A percentile compares a stretch with the other conserved stretches of the same genome.
Conservation (phyloP, 2,797 vertebrate genomes). For the Tokudaia tokunoshimensis region DNA sequence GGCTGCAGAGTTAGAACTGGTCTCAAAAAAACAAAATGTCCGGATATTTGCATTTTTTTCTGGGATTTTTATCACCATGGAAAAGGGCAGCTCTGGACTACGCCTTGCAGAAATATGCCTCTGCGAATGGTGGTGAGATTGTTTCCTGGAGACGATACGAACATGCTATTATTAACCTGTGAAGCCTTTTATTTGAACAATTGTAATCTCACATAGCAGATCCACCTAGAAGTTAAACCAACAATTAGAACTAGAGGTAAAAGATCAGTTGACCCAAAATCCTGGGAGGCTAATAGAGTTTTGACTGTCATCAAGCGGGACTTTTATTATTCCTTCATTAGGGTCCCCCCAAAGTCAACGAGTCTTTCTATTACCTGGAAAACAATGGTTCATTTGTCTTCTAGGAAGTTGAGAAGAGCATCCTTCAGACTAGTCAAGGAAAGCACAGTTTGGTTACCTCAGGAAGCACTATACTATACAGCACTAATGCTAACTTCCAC, state of each 20-base stretch:
- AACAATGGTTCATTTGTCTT: background rate
- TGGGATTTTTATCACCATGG: constrained; percentile 41
- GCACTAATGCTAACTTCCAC: constrained; percentile 34
- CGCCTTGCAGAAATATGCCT: background rate
- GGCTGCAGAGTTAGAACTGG: background rate
- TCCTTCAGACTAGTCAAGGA: constrained; percentile 16
- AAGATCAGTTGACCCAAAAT: background rate
- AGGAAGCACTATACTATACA: constrained; percentile 53
- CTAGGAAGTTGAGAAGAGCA: background rate
- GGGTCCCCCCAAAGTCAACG: background rate
- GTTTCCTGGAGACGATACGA: background rate
- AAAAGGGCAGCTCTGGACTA: constrained; percentile 2
- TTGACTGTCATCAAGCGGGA: background rate
- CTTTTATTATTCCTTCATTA: background rate
- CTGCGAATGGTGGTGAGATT: constrained; percentile 62
- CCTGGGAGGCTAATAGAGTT: background rate
- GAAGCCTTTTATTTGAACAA: constrained; percentile 68
- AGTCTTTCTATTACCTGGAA: constrained; percentile 57
- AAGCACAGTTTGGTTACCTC: constrained; percentile 51
- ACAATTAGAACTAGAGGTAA: constrained; percentile 61
- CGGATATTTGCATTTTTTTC: constrained; percentile 48
- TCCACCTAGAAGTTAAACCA: constrained; percentile 19
- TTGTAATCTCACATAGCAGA: constrained; percentile 30
- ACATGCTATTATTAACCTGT: background rate
- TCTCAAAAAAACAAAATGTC: background rate